phyloP scores from a whole-genome alignment of 2,113 vertebrate genomes.

The Echinops telfairi region DNA sequence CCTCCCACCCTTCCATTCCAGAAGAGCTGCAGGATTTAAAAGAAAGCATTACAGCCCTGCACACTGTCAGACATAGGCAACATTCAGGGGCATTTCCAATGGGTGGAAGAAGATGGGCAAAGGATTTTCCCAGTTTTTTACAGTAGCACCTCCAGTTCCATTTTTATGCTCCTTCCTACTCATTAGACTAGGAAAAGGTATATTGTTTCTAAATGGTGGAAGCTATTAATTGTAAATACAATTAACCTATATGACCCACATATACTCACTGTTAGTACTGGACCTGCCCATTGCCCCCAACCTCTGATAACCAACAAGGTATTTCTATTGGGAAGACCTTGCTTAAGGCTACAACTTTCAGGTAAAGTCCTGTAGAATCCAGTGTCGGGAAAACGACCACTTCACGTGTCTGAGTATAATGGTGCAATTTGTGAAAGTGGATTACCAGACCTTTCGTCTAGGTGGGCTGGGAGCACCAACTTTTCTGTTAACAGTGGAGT shows the following conservation, averaged over 20 bases:
- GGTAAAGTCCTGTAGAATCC: too few relatives aligned
- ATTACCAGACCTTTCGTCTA: neutral
- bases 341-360: too few relatives aligned
- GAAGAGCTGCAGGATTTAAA: slow-evolving; percentile 35
- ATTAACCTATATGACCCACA: neutral
- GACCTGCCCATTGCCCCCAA: too few relatives aligned
- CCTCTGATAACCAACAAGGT: too few relatives aligned
- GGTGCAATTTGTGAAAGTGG: neutral
- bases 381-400: too few relatives aligned
- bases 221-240: neutral
- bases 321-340: too few relatives aligned
- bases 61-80: neutral
- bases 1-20: neutral
- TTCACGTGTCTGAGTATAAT: neutral
- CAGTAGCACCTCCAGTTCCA: neutral
- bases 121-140: slow-evolving; percentile 27
- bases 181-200: neutral
- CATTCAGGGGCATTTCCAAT: neutral
- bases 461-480: neutral
- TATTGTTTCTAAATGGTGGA: neutral
- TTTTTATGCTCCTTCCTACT: neutral
- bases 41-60: neutral
- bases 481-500: too few relatives aligned
- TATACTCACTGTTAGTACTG: too few relatives aligned
- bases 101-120: neutral